Evolutionary conservation across 2,888 invertebrate genomes (phyloP).

Genomic region (Tricholauxania praeusta): DNA sequence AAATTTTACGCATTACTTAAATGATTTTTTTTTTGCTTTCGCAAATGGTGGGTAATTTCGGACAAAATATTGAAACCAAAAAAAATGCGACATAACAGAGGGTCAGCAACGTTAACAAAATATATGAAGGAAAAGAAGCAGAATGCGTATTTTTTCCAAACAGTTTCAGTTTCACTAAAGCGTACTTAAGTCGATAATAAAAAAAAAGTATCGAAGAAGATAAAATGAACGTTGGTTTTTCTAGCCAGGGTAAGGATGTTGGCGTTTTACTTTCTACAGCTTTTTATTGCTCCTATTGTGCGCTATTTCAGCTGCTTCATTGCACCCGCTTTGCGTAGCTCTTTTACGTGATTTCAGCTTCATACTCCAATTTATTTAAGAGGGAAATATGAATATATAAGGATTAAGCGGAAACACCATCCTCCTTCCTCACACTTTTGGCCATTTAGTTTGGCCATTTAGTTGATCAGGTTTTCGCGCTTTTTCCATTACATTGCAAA

Average conservation of each 20-base stretch:
- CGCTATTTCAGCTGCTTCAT: no score
- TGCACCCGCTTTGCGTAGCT: no score
- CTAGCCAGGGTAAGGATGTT: background rate
- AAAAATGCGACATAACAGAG: background rate
- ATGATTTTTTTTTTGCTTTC: background rate
- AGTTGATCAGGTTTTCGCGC: no score
- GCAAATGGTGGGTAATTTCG: background rate
- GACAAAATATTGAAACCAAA: background rate
- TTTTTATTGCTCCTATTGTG: conserved; percentile 12
- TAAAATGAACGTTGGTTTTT: conserved; percentile 19
- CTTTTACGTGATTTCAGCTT: conserved; percentile 14
- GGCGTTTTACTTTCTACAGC: background rate
- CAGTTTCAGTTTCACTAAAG: conserved; percentile 26
- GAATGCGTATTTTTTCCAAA: conserved; percentile 1
- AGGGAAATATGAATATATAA: conserved; percentile 13
- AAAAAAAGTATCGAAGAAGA: conserved; percentile 35
- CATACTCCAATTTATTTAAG: background rate
- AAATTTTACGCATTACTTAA: conserved; percentile 27
- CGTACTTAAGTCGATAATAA: conserved; percentile 39
- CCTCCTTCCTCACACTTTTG: no score
- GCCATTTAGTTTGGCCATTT: no score
- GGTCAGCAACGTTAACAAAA: no score
- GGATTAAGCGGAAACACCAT: background rate
- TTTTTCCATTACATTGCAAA: no score
- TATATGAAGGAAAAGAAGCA: background rate